Evolutionary conservation across 2,113 vertebrate genomes (phyloP), one percentile per base, ranked within the genome.

Genomic region (Heloderma charlesbogerti): DNA sequence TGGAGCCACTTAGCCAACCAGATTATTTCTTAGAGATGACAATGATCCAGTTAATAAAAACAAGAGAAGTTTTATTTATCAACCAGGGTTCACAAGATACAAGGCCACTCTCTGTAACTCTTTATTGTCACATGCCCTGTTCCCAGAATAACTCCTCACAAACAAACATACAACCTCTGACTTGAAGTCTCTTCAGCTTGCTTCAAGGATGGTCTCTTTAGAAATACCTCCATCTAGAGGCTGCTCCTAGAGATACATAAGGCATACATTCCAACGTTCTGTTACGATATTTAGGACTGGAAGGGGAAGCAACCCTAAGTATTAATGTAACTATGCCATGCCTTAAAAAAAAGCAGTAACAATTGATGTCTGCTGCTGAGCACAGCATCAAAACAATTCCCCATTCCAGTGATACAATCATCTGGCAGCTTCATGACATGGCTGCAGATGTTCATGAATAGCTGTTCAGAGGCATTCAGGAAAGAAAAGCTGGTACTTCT

Each of bases 401-500:
- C 77, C 81, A 57, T 18, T 48, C 89, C 93, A 94, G 1, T 6
- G n/a, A 60, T 48, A 7, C 0, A 85, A 69, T 60, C 92, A 88
- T 66, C 89, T 83, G 89, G 75, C 92, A 51, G 89, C 72, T 84
- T 66, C 90, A 80, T 60, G n/a, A 77, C 72, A 63, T 0, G 92
- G 9, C 6, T 85, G 66, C 79, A 94, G 87, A 54, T 90, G 72
- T 54, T 93, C 2, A 57, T n/a, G 82, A 91, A 89, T 45, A n/a
- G 16, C 66, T 34, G 29, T 63, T 79, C 40, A 86, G 78, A 92
- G 85, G 25, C 90, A 69, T 88, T 84, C 75, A 43, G 48, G 86
- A 86, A 86, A 86, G 84, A 86, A 91, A 94, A 88, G 3, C 1
- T 18, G 78, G 22, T 60, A 37, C 4, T 27, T 91, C 93, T 92